These are phyloP conservation scores for Apocrypta bakeri DNA, from an alignment of 1,140 invertebrate genomes.

Conservation along the genomic window DNA sequence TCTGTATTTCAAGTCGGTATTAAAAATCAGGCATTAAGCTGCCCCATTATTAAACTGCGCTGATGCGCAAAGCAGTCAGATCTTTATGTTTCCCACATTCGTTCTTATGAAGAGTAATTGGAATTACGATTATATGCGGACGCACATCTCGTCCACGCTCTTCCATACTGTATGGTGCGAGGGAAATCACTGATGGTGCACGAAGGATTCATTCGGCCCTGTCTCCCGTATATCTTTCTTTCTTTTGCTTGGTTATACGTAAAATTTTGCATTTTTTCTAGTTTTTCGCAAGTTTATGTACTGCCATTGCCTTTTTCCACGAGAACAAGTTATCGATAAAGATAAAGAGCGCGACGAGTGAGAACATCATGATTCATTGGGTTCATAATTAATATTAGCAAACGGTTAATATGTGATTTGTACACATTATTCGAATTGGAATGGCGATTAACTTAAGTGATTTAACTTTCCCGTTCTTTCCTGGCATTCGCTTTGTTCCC, in stretches of 20 bases:
- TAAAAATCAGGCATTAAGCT: conserved; percentile 17
- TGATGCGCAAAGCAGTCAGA: no score
- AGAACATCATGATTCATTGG: conserved; percentile 27
- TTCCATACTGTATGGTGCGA: background rate
- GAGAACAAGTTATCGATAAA: background rate
- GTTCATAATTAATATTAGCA: conserved; percentile 33
- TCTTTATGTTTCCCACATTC: conserved; percentile 45
- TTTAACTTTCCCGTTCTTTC: conserved; percentile 23
- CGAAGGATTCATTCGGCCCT: background rate
- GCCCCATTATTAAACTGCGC: conserved; percentile 40
- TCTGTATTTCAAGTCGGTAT: no score
- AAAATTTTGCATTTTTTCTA: no score
- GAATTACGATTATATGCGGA: conserved; percentile 48
- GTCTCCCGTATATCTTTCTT: background rate
- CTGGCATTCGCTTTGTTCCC: background rate
- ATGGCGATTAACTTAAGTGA: conserved; percentile 33
- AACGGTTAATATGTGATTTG: conserved; percentile 1
- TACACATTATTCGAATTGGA: background rate
- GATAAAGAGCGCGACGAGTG: no score
- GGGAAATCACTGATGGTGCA: background rate
- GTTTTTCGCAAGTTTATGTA: background rate
- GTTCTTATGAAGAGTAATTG: conserved; percentile 48
- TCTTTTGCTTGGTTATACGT: background rate
- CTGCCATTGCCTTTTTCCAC: no score
- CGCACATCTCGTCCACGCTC: background rate